Evolutionary conservation across 2,888 invertebrate genomes (phyloP).

Genomic region (Rhagonycha lutea): DNA sequence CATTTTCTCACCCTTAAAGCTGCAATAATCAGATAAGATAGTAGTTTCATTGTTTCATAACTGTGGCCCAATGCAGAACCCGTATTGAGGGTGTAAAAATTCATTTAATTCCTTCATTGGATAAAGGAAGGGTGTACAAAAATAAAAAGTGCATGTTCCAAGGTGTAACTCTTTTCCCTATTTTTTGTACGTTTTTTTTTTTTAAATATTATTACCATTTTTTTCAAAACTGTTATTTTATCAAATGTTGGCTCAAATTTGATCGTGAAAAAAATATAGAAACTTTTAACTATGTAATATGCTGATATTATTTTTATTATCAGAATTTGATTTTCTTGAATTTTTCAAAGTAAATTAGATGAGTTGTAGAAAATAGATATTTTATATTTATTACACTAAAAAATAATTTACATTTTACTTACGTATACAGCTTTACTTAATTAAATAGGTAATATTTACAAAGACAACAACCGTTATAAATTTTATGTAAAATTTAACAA

Average conservation of each 20-base stretch:
- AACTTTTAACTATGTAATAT: neutral
- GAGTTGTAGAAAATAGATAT: neutral
- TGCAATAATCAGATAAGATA: too few species aligned
- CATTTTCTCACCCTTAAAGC: too few species aligned
- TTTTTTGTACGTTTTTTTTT: too few species aligned
- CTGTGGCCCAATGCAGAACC: too few species aligned
- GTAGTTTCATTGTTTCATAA: too few species aligned
- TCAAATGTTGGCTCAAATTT: neutral
- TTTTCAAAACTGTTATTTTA: too few species aligned
- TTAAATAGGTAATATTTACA: slow-evolving; percentile 45
- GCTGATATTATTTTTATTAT: neutral
- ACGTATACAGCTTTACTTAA: neutral
- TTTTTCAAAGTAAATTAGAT: neutral
- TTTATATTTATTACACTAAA: slow-evolving; percentile 1
- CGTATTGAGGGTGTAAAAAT: too few species aligned
- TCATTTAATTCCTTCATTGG: too few species aligned
- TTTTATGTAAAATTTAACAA: slow-evolving; percentile 33
- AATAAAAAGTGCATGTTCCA: too few species aligned
- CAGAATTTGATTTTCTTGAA: neutral
- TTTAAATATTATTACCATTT: too few species aligned
- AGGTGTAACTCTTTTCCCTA: too few species aligned
- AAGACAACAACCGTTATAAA: slow-evolving; percentile 43
- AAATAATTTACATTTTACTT: neutral
- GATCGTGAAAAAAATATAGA: neutral
- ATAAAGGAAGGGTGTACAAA: too few species aligned